A percentile compares a stretch with the other conserved stretches of the same genome.
Evolutionary conservation across 2,797 vertebrate species (phyloP).

Genomic region (Poliocrania exsul): DNA sequence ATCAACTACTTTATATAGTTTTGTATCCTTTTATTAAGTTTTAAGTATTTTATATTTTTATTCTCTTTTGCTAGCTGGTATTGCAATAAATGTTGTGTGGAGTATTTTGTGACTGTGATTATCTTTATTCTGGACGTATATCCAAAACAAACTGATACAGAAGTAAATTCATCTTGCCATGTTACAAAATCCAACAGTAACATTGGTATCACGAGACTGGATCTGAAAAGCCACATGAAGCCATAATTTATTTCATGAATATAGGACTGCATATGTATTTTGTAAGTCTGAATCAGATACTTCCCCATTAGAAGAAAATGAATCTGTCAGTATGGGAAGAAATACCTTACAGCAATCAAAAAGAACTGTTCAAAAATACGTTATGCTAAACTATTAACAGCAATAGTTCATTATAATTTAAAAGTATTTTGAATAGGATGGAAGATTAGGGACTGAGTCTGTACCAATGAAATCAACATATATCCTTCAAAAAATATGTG

Average conservation of each 20-base stretch:
- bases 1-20: too few species aligned
- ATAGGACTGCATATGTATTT: neutral
- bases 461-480: neutral
- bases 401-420: neutral
- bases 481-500: neutral
- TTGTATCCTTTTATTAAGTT: too few species aligned
- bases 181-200: neutral
- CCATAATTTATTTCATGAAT: neutral
- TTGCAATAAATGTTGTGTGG: too few species aligned
- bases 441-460: neutral
- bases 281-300: neutral
- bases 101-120: too few species aligned
- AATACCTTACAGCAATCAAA: neutral
- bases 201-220: neutral
- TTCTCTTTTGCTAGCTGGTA: too few species aligned
- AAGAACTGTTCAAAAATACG: neutral
- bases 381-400: neutral
- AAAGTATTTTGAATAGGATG: slow-evolving; percentile 9
- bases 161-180: neutral
- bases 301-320: neutral
- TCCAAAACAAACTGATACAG: too few species aligned
- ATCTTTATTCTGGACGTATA: too few species aligned
- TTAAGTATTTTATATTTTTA: too few species aligned
- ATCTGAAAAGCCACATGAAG: neutral
- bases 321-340: neutral